Percentiles rank a stretch among this genome's conserved stretches.
phyloP scores from a whole-genome alignment of 2,888 invertebrate genomes.

The Xanthorhoe designata region DNA sequence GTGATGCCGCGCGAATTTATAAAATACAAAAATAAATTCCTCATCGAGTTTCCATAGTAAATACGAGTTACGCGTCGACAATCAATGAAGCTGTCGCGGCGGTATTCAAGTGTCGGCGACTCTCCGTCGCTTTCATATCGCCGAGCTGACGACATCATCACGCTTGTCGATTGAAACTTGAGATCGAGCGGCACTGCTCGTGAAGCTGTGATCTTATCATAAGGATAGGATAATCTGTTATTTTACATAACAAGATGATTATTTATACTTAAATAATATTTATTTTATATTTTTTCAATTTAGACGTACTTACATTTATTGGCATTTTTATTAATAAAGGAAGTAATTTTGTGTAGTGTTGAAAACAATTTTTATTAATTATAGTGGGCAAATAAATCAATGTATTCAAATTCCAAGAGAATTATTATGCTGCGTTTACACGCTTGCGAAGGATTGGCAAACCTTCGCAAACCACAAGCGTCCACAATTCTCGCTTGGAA shows the following conservation, averaged over 20 bases:
- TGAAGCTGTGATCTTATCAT: background rate
- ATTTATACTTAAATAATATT: too few relatives aligned
- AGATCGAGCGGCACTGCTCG: background rate
- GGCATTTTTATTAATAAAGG: background rate
- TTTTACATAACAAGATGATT: background rate
- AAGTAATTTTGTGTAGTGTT: too few relatives aligned
- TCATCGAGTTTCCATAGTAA: conserved; percentile 23
- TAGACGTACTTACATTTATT: too few relatives aligned
- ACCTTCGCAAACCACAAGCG: too few relatives aligned
- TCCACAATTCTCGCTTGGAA: too few relatives aligned
- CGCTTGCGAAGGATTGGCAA: too few relatives aligned
- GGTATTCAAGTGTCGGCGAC: conserved; percentile 28
- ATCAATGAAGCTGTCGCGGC: conserved; percentile 52
- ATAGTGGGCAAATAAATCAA: too few relatives aligned
- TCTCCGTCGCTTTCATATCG: conserved; percentile 29
- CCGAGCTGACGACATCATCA: conserved; percentile 10
- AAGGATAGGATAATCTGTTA: background rate
- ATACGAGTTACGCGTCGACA: conserved; percentile 24
- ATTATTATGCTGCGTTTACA: too few relatives aligned
- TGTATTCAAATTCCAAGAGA: too few relatives aligned
- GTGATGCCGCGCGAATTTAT: too few relatives aligned
- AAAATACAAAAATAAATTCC: background rate
- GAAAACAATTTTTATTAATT: too few relatives aligned
- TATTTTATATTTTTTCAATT: background rate
- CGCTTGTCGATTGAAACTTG: conserved; percentile 1